Evolutionary conservation across 2,888 invertebrate genomes (phyloP).

Genomic region (Drosophila putrida): DNA sequence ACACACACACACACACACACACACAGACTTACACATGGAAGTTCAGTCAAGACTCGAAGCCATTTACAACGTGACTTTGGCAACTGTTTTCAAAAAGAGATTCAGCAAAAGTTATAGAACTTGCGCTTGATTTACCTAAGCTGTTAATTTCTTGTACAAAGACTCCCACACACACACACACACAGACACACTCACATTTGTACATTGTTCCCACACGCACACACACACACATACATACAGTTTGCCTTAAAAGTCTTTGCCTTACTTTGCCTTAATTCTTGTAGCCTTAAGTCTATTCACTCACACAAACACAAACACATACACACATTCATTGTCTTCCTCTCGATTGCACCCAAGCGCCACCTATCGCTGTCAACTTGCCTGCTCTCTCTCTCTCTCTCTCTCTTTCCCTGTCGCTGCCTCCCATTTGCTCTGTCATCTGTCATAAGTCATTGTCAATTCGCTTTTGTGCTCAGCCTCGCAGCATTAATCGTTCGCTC

Average conservation of each 20-base stretch:
- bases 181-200: conserved; percentile 8
- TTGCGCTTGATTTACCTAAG: conserved; percentile 56
- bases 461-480: conserved; percentile 56
- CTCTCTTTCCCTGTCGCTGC: conserved; percentile 10
- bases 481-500: conserved; percentile 56
- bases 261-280: conserved; percentile 44
- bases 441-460: conserved; percentile 40
- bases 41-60: conserved; percentile 26
- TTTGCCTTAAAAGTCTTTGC: conserved; percentile 37
- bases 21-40: conserved; percentile 5
- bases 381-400: conserved; percentile 44
- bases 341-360: conserved; percentile 46
- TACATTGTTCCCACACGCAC: conserved; percentile 9
- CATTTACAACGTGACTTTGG: conserved; percentile 57
- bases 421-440: conserved; percentile 26
- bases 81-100: conserved; percentile 30
- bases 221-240: conserved; percentile 10
- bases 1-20: conserved; percentile 1
- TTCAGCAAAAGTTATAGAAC: conserved; percentile 42
- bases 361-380: conserved; percentile 61
- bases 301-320: conserved; percentile 21
- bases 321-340: conserved; percentile 22
- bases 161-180: conserved; percentile 24
- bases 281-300: conserved; percentile 35
- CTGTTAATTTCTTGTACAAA: conserved; percentile 53